Base-by-base conservation (phyloP, 2,797 vertebrate species). In the Oryzias sinensis region DNA sequence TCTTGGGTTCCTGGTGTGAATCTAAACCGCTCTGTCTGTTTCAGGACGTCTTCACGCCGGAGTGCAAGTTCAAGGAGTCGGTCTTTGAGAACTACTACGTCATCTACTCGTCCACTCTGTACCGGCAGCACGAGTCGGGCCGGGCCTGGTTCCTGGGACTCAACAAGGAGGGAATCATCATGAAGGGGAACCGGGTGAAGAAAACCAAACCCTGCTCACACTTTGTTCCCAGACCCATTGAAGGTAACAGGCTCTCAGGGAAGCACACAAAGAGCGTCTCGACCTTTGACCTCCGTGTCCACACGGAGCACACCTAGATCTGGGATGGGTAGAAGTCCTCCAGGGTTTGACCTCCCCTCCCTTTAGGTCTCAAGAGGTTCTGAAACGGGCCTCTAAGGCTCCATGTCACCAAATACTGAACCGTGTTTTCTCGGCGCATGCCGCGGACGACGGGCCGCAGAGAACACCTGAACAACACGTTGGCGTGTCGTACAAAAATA, bases 1-100 rank as follows among this genome's bases (percentile, higher is more conserved):
- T 22, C 20, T 22, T 22, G 20, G 20, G 20, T 22, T 22, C 20
- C 20, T 22, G 3, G 14, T n/a, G 13, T 18, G 25, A 37, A 17
- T 15, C 4, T 0, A 18, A 18, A 13, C 2, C 20, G n/a, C 43
- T 42, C 9, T 59, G 16, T 74, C 15, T 56, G 16, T 42, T 50
- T 53, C 72, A 91, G 91, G 95, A 99, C 74, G 80, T 95, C 74
- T 99, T 99, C 88, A 99, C 97, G 41, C 88, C 93, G 11, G 96
- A 98, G 91, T 97, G 96, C 91, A 98, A 96, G 90, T 98, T 98
- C 61, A 98, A 98, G 79, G 97, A 98, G 88, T 98, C 96, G 0
- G 97, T 99, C 78, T 99, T 97, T 86, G 96, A 98, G 88, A 99
- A 99, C 87, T 98, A 99, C 89, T 99, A 98, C 0, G 96, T 98